These are phyloP conservation scores for Ommatoiulus sabulosus DNA, from an alignment of 2,888 invertebrate species.

Conservation along the genomic window DNA sequence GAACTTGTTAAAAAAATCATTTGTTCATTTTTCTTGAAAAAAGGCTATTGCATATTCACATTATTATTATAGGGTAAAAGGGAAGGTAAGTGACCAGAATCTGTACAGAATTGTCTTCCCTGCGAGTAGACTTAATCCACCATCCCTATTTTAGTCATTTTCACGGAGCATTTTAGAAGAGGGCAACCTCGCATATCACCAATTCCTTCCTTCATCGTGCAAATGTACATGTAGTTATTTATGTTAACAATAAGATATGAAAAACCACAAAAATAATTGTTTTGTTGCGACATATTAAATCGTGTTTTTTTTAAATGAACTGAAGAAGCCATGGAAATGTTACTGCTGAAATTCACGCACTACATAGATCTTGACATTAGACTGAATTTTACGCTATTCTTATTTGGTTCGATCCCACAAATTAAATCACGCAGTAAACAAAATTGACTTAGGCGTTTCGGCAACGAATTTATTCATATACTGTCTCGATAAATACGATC, in stretches of 20 bases:
- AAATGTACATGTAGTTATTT: background rate
- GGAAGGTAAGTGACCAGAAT: background rate
- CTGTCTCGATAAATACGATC: no score
- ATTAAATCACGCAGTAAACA: no score
- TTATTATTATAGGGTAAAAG: background rate
- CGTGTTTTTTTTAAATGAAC: background rate
- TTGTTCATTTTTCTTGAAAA: background rate
- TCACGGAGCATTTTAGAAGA: background rate
- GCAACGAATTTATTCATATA: no score
- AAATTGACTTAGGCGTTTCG: no score
- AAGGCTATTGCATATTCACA: background rate
- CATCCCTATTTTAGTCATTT: background rate
- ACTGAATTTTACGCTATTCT: no score
- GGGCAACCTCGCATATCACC: background rate
- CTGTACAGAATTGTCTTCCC: slow-evolving; percentile 27
- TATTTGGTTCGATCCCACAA: no score
- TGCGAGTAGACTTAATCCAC: background rate
- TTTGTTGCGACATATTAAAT: background rate
- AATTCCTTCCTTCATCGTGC: background rate
- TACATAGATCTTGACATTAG: no score
- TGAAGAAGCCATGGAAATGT: background rate
- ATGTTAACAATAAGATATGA: background rate
- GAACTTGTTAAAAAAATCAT: background rate
- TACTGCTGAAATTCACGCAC: no score
- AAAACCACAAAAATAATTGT: background rate